Evolutionary conservation across 64 coral and sea anemone genomes (phyloP).

Genomic region (Actinia tenebrosa): DNA sequence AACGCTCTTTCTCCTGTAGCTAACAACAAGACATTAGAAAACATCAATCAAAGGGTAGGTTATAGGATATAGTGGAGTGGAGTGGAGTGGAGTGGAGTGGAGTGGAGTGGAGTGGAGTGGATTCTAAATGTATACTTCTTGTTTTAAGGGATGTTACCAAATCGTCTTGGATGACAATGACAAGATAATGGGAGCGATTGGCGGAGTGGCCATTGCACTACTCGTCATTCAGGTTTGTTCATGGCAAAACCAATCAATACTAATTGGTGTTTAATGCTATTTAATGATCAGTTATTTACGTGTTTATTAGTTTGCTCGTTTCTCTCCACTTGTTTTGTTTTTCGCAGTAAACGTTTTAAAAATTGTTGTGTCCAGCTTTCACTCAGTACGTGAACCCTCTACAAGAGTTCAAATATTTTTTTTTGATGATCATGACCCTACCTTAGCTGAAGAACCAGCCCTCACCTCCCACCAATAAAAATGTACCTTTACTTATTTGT

Average conservation of each 20-base stretch:
- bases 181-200: not conserved
- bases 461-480: too few species aligned
- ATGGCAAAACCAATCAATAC: not conserved
- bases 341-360: too few species aligned
- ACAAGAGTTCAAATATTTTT: too few species aligned
- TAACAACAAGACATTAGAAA: not conserved
- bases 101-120: not conserved
- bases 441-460: too few species aligned
- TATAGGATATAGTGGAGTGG: not conserved
- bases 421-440: too few species aligned
- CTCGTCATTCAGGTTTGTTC: conserved; percentile 32
- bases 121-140: too few species aligned
- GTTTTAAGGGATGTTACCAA: conserved; percentile 14
- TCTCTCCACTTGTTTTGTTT: too few species aligned
- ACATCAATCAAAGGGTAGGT: not conserved
- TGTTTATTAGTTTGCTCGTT: too few species aligned
- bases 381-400: too few species aligned
- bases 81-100: not conserved
- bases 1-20: not conserved
- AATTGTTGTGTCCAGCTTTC: too few species aligned
- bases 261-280: not conserved
- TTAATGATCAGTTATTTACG: not conserved
- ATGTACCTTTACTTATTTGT: too few species aligned
- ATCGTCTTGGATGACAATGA: not conserved
- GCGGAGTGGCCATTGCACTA: conserved; percentile 25